A percentile compares a stretch with the other conserved stretches of the same genome.
These are phyloP conservation scores for Nemapogon koenigi DNA, from an alignment of 2,888 invertebrate genomes.

Conservation along the genomic window DNA sequence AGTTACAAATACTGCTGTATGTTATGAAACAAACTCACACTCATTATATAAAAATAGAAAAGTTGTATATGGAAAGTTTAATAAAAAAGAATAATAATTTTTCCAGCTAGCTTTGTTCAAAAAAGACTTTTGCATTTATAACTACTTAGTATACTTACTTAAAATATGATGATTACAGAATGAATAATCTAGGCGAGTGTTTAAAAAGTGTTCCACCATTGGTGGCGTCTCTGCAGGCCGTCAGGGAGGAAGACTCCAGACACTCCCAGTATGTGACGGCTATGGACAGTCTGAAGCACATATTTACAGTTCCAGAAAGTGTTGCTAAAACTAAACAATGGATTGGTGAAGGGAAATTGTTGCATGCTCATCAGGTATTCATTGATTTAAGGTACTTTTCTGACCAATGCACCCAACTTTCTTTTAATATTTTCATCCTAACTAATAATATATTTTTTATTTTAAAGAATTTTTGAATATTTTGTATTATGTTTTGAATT, in stretches of 20 bases:
- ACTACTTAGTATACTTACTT: neutral
- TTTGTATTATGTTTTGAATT: too few species aligned
- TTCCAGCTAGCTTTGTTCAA: too few species aligned
- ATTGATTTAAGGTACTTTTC: neutral
- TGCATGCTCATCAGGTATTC: slow-evolving; percentile 88
- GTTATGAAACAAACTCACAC: too few species aligned
- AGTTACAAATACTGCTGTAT: too few species aligned
- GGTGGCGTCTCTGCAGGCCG: slow-evolving; percentile 80
- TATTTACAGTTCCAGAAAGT: slow-evolving; percentile 96
- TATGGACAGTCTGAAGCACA: slow-evolving; percentile 97
- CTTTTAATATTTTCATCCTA: too few species aligned
- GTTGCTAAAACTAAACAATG: slow-evolving; percentile 92
- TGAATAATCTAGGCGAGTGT: slow-evolving; percentile 77
- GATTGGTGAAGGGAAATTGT: slow-evolving; percentile 92
- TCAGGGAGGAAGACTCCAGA: slow-evolving; percentile 90
- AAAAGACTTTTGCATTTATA: too few species aligned
- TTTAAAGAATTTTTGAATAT: too few species aligned
- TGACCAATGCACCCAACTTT: too few species aligned
- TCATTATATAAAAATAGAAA: too few species aligned
- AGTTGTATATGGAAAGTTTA: too few species aligned
- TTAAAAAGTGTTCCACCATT: slow-evolving; percentile 81
- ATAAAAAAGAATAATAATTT: too few species aligned
- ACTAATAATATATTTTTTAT: too few species aligned
- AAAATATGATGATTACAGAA: slow-evolving; percentile 43
- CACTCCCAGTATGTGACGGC: slow-evolving; percentile 98